A percentile compares a stretch with the other conserved stretches of the same genome.
Conservation (phyloP, 1,140 invertebrate genomes). For the Brachionus plicatilis region DNA sequence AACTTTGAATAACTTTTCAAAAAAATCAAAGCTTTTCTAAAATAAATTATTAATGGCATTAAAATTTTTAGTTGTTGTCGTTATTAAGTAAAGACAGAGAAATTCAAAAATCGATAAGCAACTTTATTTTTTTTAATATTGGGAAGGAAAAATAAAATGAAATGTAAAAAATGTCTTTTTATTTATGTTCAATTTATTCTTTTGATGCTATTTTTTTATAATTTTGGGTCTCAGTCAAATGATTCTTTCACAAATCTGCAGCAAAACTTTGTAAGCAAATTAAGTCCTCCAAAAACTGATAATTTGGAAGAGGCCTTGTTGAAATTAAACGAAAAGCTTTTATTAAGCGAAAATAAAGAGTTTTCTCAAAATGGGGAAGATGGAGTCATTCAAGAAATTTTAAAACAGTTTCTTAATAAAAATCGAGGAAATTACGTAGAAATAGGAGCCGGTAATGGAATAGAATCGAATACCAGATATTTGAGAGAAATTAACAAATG, state of each 20-base stretch:
- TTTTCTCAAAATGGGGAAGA: slow-evolving; percentile 39
- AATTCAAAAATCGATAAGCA: neutral
- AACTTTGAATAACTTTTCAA: too few relatives aligned
- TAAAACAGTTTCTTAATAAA: neutral
- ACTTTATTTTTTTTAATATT: neutral
- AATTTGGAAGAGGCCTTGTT: neutral
- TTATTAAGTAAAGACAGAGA: too few relatives aligned
- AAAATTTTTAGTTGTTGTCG: too few relatives aligned
- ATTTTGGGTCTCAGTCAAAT: neutral
- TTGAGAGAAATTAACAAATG: neutral
- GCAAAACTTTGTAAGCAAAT: neutral
- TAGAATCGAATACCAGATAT: slow-evolving; percentile 9
- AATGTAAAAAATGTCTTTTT: neutral
- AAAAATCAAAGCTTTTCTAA: too few relatives aligned
- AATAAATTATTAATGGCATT: too few relatives aligned
- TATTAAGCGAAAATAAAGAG: neutral
- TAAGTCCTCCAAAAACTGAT: neutral
- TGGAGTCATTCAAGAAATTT: slow-evolving; percentile 10
- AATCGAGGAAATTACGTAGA: neutral
- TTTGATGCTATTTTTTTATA: neutral
- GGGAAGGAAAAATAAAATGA: neutral
- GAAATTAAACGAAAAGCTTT: neutral
- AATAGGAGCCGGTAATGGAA: neutral
- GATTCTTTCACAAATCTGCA: neutral
- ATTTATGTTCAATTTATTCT: neutral